A percentile compares a stretch with the other conserved stretches of the same genome.
Conservation (phyloP, 2,797 vertebrate species). For the Megaceryle alcyon region DNA sequence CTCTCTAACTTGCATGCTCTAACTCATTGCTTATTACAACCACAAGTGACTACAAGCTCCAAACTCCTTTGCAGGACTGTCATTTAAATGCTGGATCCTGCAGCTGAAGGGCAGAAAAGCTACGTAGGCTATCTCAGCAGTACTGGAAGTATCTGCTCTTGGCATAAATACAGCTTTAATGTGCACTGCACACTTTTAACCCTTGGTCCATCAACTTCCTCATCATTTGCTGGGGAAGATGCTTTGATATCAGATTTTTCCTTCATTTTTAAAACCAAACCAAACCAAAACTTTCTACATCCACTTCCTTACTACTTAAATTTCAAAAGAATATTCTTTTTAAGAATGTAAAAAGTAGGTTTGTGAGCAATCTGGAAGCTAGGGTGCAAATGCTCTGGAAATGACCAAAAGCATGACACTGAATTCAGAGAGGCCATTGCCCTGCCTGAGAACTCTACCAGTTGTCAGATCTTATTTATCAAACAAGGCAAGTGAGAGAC, state of each 20-base stretch:
- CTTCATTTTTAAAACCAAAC: not conserved
- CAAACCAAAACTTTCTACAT: not conserved
- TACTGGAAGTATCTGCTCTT: not conserved
- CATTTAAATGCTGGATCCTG: not conserved
- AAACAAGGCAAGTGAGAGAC: not conserved
- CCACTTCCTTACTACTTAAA: not conserved
- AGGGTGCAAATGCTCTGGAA: not conserved
- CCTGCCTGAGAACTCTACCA: not conserved
- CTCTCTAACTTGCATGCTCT: not conserved
- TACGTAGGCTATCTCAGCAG: not conserved
- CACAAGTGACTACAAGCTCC: not conserved
- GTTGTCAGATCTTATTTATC: not conserved
- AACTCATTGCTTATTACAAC: not conserved
- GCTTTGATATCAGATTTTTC: not conserved
- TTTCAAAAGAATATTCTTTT: not conserved
- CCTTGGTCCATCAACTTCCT: not conserved
- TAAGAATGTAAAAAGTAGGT: not conserved
- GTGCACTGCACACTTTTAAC: not conserved
- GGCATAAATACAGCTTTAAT: not conserved
- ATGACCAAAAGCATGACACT: not conserved
- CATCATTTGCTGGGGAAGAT: not conserved
- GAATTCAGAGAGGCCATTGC: not conserved
- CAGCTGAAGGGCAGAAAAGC: not conserved
- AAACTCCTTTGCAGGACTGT: not conserved
- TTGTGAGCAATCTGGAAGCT: not conserved